These are phyloP conservation scores for Sitophilus oryzae DNA, from an alignment of 1,140 invertebrate genomes.

Conservation along the genomic window DNA sequence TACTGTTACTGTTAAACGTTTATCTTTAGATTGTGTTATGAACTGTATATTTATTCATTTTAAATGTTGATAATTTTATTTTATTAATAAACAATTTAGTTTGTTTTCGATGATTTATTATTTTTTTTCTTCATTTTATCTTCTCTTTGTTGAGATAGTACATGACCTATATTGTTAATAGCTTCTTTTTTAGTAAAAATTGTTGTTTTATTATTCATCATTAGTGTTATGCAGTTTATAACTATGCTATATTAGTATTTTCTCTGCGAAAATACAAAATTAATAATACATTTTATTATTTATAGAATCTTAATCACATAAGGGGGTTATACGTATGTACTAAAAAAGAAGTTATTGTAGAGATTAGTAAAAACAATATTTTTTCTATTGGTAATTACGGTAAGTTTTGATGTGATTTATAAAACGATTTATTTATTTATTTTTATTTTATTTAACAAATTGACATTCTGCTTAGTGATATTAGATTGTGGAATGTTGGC, in stretches of 20 bases:
- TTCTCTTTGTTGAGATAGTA: no score
- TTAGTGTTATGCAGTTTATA: no score
- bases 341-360: no score
- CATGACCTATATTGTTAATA: no score
- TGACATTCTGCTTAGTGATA: constrained; percentile 21
- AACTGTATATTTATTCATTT: constrained; percentile 2
- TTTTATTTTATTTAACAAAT: constrained; percentile 18
- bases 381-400: constrained; percentile 7
- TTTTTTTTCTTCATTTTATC: constrained; percentile 1
- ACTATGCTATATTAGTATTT: no score
- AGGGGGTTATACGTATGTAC: no score
- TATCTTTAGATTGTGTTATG: not conserved
- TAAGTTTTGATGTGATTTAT: constrained; percentile 22
- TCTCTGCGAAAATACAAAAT: no score
- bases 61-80: constrained; percentile 20
- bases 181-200: no score
- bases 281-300: no score
- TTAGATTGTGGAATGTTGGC: constrained; percentile 42
- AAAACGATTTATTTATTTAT: constrained; percentile 14
- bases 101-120: constrained; percentile 6
- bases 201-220: no score
- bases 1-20: constrained; percentile 6
- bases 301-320: no score
- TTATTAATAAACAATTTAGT: constrained; percentile 12
- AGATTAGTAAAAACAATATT: not conserved